Percentiles rank a stretch among this genome's conserved stretches.
Evolutionary conservation across 2,888 invertebrate genomes (phyloP).

Genomic region (Euzophera pinguis): DNA sequence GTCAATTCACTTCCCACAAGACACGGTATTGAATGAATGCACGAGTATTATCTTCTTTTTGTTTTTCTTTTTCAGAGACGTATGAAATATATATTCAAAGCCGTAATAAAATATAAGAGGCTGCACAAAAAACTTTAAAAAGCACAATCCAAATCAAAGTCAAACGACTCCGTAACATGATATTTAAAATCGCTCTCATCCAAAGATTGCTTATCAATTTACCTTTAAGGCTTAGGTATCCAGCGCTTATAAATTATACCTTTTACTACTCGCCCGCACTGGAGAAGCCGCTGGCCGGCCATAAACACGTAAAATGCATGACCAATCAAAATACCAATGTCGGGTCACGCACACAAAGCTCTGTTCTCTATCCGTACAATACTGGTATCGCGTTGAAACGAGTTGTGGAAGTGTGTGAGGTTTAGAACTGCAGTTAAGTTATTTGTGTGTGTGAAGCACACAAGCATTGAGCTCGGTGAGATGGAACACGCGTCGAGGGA

Average conservation of each 20-base stretch:
- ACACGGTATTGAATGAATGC: no score
- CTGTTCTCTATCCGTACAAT: conserved; percentile 18
- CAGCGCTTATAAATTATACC: conserved; percentile 59
- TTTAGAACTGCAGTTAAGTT: conserved; percentile 47
- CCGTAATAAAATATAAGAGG: no score
- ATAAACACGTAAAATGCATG: conserved; percentile 80
- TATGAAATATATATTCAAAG: no score
- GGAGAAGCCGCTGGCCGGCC: conserved; percentile 53
- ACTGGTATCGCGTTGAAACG: not conserved
- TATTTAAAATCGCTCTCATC: conserved; percentile 16
- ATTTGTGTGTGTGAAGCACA: conserved; percentile 46
- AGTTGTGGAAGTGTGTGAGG: conserved; percentile 29
- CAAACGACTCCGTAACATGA: conserved; percentile 16
- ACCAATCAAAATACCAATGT: conserved; percentile 80
- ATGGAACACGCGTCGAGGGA: conserved; percentile 76
- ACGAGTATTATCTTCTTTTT: no score
- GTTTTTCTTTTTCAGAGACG: no score
- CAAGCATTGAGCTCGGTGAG: conserved; percentile 53
- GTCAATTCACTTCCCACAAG: no score
- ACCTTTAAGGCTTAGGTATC: conserved; percentile 50
- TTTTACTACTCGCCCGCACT: conserved; percentile 65
- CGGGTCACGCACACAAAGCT: conserved; percentile 55
- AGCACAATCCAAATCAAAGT: conserved; percentile 15
- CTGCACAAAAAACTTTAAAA: not conserved
- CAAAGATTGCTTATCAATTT: conserved; percentile 40